These are phyloP conservation scores for Callaeas wilsoni DNA, from an alignment of 2,113 vertebrate genomes.

Conservation along the genomic window DNA sequence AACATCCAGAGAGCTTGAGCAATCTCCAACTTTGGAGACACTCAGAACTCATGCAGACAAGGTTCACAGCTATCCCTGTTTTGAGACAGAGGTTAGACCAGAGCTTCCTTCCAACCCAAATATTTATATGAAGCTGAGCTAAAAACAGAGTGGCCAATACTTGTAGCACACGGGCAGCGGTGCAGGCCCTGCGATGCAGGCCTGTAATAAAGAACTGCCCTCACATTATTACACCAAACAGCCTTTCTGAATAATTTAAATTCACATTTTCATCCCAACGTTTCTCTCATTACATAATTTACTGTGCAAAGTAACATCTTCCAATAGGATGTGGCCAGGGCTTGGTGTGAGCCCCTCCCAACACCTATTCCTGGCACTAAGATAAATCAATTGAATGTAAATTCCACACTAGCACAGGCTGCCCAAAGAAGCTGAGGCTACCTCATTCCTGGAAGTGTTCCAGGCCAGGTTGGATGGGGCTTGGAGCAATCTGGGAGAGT, in stretches of 20 bases:
- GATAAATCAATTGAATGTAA: neutral
- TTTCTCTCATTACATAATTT: neutral
- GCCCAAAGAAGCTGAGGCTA: neutral
- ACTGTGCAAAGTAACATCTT: neutral
- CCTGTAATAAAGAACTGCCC: neutral
- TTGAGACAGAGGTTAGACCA: neutral
- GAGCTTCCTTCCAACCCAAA: slow-evolving; percentile 12
- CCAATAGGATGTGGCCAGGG: neutral
- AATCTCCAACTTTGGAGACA: neutral
- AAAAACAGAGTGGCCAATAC: neutral
- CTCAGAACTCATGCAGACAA: neutral
- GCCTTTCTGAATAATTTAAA: neutral
- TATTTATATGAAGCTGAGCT: neutral
- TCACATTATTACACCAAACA: neutral
- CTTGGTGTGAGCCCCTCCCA: fast-evolving
- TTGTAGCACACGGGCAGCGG: neutral
- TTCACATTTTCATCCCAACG: neutral
- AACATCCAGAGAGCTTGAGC: neutral
- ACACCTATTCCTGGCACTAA: neutral
- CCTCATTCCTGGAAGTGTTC: neutral
- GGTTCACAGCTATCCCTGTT: neutral
- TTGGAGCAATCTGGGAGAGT: neutral
- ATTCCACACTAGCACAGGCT: neutral
- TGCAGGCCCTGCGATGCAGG: neutral
- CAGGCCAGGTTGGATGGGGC: neutral